A percentile compares a stretch with the other conserved stretches of the same genome.
These are phyloP conservation scores for Tetragnatha versicolor DNA, from an alignment of 1,140 invertebrate genomes.

Conservation along the genomic window DNA sequence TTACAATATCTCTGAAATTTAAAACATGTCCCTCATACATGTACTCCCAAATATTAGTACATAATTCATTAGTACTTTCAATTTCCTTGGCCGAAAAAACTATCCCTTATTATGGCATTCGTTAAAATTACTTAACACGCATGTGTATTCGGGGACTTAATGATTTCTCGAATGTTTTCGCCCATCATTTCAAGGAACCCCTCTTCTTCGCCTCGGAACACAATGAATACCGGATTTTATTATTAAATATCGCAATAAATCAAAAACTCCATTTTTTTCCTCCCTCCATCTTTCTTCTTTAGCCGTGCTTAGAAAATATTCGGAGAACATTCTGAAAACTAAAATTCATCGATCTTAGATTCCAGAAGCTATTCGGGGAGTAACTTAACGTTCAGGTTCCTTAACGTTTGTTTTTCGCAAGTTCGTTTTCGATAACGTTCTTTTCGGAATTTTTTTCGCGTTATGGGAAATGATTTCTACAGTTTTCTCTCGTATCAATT, in stretches of 20 bases:
- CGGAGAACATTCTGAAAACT: constrained; percentile 39
- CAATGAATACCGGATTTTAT: constrained; percentile 51
- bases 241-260: constrained; percentile 53
- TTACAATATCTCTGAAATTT: too few species aligned
- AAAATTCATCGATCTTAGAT: constrained; percentile 43
- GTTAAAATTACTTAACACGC: too few species aligned
- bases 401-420: constrained; percentile 44
- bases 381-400: constrained; percentile 45
- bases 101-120: too few species aligned
- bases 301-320: constrained; percentile 41
- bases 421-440: constrained; percentile 51
- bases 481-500: constrained; percentile 46
- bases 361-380: constrained; percentile 42
- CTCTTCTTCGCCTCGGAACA: background rate
- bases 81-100: too few species aligned
- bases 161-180: constrained; percentile 42
- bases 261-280: constrained; percentile 30
- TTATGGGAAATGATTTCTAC: constrained; percentile 48
- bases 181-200: constrained; percentile 7
- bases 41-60: too few species aligned
- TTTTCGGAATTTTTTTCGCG: constrained; percentile 18
- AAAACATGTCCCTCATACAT: too few species aligned
- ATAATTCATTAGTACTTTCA: too few species aligned
- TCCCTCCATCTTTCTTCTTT: background rate
- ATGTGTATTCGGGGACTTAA: too few species aligned